A percentile compares a stretch with the other conserved stretches of the same genome.
Conservation (phyloP, 2,888 invertebrate species). For the Cyclophora albipunctata region DNA sequence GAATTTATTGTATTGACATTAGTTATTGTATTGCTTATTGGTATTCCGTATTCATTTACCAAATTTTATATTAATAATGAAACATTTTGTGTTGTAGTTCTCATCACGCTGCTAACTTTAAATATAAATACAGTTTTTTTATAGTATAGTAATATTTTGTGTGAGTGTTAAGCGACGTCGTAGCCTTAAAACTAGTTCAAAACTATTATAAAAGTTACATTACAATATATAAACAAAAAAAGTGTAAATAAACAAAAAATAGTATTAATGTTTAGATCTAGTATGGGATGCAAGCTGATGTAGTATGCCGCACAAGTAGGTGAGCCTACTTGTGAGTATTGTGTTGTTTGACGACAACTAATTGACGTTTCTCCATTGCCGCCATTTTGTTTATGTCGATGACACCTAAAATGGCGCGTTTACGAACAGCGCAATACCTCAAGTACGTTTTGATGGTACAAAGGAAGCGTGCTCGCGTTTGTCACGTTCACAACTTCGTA, state of each 20-base stretch:
- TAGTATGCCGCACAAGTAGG: constrained; percentile 42
- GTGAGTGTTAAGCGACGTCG: constrained; percentile 64
- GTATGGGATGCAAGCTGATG: constrained; percentile 50
- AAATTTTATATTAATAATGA: constrained; percentile 29
- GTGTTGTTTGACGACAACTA: constrained; percentile 11
- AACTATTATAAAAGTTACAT: constrained; percentile 52
- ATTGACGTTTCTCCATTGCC: not conserved
- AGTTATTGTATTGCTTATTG: constrained; percentile 34
- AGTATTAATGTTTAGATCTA: constrained; percentile 59
- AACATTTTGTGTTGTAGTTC: constrained; percentile 28
- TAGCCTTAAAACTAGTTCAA: constrained; percentile 76
- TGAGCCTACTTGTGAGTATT: constrained; percentile 31
- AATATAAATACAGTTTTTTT: constrained; percentile 25
- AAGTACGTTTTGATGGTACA: constrained; percentile 41
- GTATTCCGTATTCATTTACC: constrained; percentile 29
- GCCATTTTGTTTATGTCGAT: constrained; percentile 7
- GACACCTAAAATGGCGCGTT: constrained; percentile 14
- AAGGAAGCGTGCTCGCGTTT: constrained; percentile 34
- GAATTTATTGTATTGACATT: constrained; percentile 20
- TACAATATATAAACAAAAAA: constrained; percentile 37
- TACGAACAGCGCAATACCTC: constrained; percentile 25
- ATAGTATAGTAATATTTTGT: constrained; percentile 42
- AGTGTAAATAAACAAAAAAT: constrained; percentile 60
- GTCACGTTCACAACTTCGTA: constrained; percentile 17
- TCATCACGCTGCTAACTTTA: constrained; percentile 50